Evolutionary conservation across 2,888 invertebrate genomes (phyloP).

Genomic region (Lepidonotus clava): DNA sequence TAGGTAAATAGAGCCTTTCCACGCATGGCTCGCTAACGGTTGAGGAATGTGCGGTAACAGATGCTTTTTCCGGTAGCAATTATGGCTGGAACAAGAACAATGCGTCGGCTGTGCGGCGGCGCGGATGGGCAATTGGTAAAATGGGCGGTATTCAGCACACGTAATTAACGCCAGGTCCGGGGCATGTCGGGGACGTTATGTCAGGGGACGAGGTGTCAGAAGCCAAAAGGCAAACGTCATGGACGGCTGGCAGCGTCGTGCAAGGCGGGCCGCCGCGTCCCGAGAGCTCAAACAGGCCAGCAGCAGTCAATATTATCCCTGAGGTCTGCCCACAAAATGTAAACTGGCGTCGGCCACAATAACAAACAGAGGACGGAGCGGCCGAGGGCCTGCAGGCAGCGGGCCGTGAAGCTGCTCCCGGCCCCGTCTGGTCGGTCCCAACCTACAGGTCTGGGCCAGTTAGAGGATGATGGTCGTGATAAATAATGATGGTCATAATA

Average conservation of each 20-base stretch:
- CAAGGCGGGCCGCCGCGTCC: background rate
- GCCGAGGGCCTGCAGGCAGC: background rate
- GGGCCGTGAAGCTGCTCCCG: background rate
- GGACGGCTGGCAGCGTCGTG: constrained; percentile 26
- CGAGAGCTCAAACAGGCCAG: constrained; percentile 16
- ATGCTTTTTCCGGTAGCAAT: constrained; percentile 1
- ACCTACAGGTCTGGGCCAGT: background rate
- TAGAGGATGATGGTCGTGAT: too few species aligned
- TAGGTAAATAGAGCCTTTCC: too few species aligned
- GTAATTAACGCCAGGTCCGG: background rate
- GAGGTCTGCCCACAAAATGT: constrained; percentile 10
- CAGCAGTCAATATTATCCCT: constrained; percentile 36
- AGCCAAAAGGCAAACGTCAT: constrained; percentile 42
- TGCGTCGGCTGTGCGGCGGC: background rate
- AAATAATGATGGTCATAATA: too few species aligned
- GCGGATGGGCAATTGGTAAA: background rate
- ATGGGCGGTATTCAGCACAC: constrained; percentile 9
- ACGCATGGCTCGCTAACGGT: too few species aligned
- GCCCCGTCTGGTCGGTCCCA: background rate
- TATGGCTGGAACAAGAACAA: background rate
- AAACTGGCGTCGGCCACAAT: constrained; percentile 38
- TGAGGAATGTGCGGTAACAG: too few species aligned
- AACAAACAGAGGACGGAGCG: constrained; percentile 6
- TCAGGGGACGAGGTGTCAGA: background rate
- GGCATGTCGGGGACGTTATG: constrained; percentile 10